phyloP scores from a whole-genome alignment of 2,113 vertebrate genomes.

The Pantherophis guttatus region DNA sequence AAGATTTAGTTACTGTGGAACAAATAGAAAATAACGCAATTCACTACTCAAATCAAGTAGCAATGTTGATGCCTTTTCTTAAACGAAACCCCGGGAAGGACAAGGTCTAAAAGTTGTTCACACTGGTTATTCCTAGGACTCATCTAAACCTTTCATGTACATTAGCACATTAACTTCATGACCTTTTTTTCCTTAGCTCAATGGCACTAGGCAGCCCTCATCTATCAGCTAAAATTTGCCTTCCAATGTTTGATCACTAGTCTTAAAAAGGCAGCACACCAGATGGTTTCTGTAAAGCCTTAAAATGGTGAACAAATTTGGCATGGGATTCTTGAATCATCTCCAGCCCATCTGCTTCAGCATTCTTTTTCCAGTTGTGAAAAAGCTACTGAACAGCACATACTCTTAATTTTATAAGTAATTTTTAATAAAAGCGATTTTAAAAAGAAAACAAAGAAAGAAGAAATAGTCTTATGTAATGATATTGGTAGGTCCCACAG shows the following conservation, averaged over 20 bases:
- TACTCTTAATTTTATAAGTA: background rate
- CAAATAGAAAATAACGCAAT: background rate
- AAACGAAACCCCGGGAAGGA: rapidly evolving
- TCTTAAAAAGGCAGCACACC: background rate
- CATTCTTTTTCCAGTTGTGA: background rate
- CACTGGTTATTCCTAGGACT: background rate
- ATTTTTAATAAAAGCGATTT: background rate
- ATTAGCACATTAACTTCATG: background rate
- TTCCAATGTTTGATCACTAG: background rate
- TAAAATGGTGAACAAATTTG: background rate
- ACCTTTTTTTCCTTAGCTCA: background rate
- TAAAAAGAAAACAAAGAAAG: background rate
- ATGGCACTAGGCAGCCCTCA: rapidly evolving
- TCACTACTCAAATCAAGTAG: rapidly evolving
- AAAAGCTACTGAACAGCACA: background rate
- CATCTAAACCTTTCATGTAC: background rate
- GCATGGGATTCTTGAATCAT: background rate
- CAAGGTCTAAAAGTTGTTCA: background rate
- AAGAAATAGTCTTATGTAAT: background rate
- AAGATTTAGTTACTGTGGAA: background rate
- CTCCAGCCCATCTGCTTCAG: background rate
- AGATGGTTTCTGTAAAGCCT: background rate
- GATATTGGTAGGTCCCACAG: background rate
- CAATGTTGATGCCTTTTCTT: background rate
- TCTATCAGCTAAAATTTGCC: background rate